A percentile compares a stretch with the other conserved stretches of the same genome.
phyloP scores from a whole-genome alignment of 2,113 vertebrate genomes.

The Machaerirhynchus nigripectus region DNA sequence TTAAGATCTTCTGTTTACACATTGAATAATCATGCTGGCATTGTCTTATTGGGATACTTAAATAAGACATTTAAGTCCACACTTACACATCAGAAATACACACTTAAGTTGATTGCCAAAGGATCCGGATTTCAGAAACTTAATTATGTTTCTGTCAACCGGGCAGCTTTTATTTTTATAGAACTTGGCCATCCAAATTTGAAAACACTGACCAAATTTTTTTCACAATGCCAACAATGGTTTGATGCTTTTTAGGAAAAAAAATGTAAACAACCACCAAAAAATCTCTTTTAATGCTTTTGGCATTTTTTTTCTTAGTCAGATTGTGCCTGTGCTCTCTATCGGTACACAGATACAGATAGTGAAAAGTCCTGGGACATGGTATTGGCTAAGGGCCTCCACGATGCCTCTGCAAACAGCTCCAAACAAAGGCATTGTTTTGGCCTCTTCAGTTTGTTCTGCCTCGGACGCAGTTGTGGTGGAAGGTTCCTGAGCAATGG shows the following conservation, averaged over 20 bases:
- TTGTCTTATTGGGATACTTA: background rate
- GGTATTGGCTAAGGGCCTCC: background rate
- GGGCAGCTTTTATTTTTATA: background rate
- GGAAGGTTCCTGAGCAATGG: background rate
- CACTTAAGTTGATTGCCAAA: background rate
- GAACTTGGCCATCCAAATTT: background rate
- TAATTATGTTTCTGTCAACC: background rate
- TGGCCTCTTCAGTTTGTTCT: background rate
- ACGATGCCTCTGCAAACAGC: background rate
- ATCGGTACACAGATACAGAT: rapidly evolving
- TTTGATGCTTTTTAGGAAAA: background rate
- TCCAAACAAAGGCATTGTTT: background rate
- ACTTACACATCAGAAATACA: background rate
- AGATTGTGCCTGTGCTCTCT: background rate
- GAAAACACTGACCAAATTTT: background rate
- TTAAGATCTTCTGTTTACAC: background rate
- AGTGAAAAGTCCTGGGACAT: background rate
- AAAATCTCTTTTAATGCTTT: rapidly evolving
- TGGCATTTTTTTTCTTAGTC: background rate
- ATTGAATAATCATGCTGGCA: background rate
- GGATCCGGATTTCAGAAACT: background rate
- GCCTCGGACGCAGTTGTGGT: background rate
- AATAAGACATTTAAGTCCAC: background rate
- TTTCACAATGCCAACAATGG: background rate
- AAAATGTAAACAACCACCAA: background rate